Conservation (phyloP, 2,113 vertebrate species). For the Tetrax tetrax region DNA sequence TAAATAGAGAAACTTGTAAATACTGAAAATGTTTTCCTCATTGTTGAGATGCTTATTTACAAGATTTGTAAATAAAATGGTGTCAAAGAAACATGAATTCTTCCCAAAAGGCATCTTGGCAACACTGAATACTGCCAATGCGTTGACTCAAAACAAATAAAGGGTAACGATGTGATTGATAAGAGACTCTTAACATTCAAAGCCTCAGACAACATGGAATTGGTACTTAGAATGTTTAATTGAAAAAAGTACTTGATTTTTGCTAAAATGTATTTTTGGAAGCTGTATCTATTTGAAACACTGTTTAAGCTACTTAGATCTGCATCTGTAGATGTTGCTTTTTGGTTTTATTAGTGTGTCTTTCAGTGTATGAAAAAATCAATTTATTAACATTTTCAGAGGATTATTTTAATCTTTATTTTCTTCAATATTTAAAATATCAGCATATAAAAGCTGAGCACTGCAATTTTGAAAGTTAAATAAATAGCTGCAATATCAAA, state of each 20-base stretch:
- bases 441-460: neutral
- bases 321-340: neutral
- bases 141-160: neutral
- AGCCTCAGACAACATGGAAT: neutral
- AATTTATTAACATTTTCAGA: neutral
- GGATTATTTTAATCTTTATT: neutral
- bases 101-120: neutral
- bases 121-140: neutral
- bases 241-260: neutral
- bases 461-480: neutral
- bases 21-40: neutral
- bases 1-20: neutral
- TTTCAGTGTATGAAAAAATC: neutral
- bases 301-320: neutral
- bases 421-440: neutral
- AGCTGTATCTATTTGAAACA: neutral
- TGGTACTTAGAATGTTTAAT: neutral
- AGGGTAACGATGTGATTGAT: neutral
- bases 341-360: neutral
- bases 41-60: neutral
- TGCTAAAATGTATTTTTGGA: neutral
- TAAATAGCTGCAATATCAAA: neutral
- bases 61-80: neutral
- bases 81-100: neutral
- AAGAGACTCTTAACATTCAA: neutral